Conservation (phyloP, 2,113 vertebrate genomes). For the Brachyistius frenatus region DNA sequence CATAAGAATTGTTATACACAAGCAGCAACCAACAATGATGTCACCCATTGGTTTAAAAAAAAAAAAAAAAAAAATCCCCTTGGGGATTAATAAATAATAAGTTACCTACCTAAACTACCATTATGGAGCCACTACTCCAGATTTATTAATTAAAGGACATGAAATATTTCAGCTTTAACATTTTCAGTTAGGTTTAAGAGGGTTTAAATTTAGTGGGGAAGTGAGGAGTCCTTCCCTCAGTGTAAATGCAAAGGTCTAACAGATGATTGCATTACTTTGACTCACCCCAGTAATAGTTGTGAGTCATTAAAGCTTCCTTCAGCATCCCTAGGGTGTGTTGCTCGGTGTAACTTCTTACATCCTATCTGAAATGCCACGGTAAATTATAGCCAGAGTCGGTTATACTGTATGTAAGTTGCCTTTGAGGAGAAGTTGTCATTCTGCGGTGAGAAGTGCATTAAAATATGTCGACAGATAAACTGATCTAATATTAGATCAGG, state of each 20-base stretch:
- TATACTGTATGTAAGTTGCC: neutral
- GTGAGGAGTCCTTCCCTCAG: neutral
- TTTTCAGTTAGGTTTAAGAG: neutral
- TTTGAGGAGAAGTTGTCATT: neutral
- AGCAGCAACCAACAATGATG: too few species aligned
- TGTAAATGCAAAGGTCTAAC: constrained; percentile 27
- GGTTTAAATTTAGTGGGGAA: neutral
- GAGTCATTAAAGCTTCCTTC: constrained; percentile 40
- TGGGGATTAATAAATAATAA: too few species aligned
- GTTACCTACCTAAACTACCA: too few species aligned
- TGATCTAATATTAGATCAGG: constrained; percentile 59
- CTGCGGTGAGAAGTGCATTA: neutral
- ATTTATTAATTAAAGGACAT: too few species aligned
- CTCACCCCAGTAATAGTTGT: constrained; percentile 41
- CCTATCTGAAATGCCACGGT: constrained; percentile 8
- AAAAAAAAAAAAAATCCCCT: too few species aligned
- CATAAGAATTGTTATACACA: too few species aligned
- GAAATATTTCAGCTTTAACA: too few species aligned
- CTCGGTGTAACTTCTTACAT: constrained; percentile 16
- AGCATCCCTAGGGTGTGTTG: constrained; percentile 4
- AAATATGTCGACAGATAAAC: constrained; percentile 37
- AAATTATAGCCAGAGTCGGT: neutral
- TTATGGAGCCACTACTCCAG: too few species aligned
- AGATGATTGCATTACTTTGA: constrained; percentile 31
- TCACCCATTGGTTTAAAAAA: too few species aligned